Conservation (phyloP, 2,797 vertebrate genomes). For the Acrossocheilus fasciatus region DNA sequence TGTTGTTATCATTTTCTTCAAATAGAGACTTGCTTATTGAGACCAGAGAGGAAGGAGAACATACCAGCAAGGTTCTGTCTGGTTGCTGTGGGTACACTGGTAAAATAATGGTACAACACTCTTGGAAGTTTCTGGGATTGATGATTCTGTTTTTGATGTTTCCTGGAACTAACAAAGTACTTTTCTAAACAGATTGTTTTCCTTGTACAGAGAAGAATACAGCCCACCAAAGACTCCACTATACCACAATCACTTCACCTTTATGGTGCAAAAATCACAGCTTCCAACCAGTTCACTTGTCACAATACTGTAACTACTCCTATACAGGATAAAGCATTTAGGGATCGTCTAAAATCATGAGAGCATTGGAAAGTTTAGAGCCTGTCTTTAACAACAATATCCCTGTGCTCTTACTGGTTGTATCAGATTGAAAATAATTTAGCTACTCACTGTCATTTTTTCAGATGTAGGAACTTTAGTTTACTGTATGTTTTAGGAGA, state of each 20-base stretch:
- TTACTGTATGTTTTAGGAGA: neutral
- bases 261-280: neutral
- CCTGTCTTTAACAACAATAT: neutral
- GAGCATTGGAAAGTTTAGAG: neutral
- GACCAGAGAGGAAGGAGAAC: slow-evolving; percentile 37
- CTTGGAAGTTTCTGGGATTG: slow-evolving; percentile 53
- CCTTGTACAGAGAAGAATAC: slow-evolving; percentile 17
- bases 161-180: slow-evolving; percentile 40
- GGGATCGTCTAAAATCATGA: neutral
- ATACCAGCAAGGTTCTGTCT: slow-evolving; percentile 50
- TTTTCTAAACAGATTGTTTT: slow-evolving; percentile 51
- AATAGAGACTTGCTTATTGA: slow-evolving; percentile 2
- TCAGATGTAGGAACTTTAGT: neutral
- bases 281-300: neutral
- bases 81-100: slow-evolving; percentile 54
- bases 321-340: neutral
- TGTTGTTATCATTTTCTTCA: slow-evolving; percentile 8
- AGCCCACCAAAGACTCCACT: neutral
- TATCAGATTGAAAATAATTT: neutral
- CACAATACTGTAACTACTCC: neutral
- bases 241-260: neutral
- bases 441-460: neutral
- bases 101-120: slow-evolving; percentile 46
- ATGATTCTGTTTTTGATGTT: slow-evolving; percentile 57
- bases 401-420: neutral